Conservation (phyloP, 2,797 vertebrate genomes). For the Pogoniulus pusillus region DNA sequence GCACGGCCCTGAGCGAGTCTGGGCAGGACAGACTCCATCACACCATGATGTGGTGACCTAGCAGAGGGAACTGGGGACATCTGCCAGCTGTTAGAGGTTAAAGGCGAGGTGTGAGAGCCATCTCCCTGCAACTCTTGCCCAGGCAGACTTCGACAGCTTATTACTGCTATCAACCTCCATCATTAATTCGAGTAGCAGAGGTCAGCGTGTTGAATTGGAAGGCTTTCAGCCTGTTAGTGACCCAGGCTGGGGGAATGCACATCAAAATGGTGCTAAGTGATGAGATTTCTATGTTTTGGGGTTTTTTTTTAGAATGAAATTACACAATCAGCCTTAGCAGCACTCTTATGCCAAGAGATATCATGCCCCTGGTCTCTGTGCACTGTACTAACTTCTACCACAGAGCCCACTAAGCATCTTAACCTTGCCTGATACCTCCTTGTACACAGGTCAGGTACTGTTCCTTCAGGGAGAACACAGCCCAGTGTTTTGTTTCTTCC, state of each 20-base stretch:
- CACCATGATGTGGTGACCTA: accelerated
- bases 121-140: not conserved
- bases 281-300: not conserved
- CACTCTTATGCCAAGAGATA: not conserved
- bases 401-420: not conserved
- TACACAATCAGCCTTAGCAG: not conserved
- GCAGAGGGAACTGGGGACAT: not conserved
- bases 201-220: not conserved
- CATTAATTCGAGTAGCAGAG: not conserved
- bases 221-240: not conserved
- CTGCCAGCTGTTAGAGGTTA: not conserved
- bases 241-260: no score
- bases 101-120: accelerated
- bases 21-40: not conserved
- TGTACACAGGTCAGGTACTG: not conserved
- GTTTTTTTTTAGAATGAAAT: not conserved
- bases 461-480: not conserved
- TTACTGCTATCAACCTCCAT: not conserved
- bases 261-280: not conserved
- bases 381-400: not conserved
- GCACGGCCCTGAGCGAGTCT: not conserved
- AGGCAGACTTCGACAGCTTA: not conserved
- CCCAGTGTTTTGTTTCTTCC: not conserved
- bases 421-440: not conserved
- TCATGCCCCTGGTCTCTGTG: not conserved